Base-by-base conservation (phyloP, 2,797 vertebrate species). In the Danio choprae region DNA sequence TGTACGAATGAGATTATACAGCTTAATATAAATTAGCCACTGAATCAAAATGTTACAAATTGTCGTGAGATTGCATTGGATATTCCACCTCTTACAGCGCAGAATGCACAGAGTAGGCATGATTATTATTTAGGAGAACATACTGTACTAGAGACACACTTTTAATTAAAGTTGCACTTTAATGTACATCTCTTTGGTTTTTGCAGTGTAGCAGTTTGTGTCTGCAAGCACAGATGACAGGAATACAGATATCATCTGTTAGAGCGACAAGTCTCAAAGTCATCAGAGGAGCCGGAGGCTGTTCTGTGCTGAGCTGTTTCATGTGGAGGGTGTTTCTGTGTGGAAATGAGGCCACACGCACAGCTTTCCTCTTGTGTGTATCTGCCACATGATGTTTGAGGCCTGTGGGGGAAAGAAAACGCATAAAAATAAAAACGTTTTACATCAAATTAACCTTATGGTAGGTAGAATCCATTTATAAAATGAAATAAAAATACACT, bases 271-370 rank as follows among this genome's bases (percentile, higher is more conserved):
- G 69, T 71, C 51, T 56, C 38, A 71, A 56, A 71, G 10, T 38
- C 50, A 56, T 56, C 69, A 71, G 38, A 56, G 51, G 38, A 71
- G 38, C 68, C 12, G 4, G 38, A 55, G 68, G 68, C 50, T 4
- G 7, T 71, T 71, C 38, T 41, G 7, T 13, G 7, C 51, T 4
- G n/a, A 41, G 4, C 9, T 53, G 6, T 73, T 73, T 58, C 41
- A 59, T 73, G 55, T 73, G 41, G 20, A 59, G 20, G 70, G 43
- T 29, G 41, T 59, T 73, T 46, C 70, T 73, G 41, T 73, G 55
- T 22, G 55, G 55, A 73, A 73, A 73, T 73, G 70, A 73, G 70
- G 70, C 20, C 70, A 58, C 20, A 73, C 13, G 5, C 70, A 58
- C 56, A 46, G 69, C 7, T 56, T 43, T 15, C 20, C 51, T 56